Percentiles rank a stretch among this genome's conserved stretches.
Conservation (phyloP, 2,888 invertebrate species). For the Autographa gamma region DNA sequence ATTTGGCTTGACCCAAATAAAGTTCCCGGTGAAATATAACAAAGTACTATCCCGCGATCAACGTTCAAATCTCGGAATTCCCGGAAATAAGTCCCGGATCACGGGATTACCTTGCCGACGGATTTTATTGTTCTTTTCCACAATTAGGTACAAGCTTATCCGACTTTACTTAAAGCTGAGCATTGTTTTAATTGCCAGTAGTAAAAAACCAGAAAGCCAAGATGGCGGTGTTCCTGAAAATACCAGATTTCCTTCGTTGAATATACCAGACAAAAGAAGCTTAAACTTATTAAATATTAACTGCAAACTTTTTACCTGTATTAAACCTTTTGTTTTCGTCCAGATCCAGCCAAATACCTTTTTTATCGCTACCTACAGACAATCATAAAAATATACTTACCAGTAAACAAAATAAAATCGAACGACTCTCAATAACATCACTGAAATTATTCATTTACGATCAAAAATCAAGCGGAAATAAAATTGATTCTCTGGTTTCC, state of each 20-base stretch:
- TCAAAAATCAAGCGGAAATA: conserved; percentile 2
- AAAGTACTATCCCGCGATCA: conserved; percentile 44
- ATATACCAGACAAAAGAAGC: not conserved
- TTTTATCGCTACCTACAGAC: not conserved
- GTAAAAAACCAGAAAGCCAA: conserved; percentile 20
- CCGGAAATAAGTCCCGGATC: conserved; percentile 55
- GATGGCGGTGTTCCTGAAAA: conserved; percentile 15
- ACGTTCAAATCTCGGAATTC: conserved; percentile 51
- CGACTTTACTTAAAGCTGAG: conserved; percentile 39
- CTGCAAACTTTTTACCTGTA: not conserved
- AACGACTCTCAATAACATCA: conserved; percentile 3
- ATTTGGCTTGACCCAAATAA: conserved; percentile 57
- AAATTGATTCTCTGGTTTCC: conserved; percentile 4
- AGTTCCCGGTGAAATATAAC: conserved; percentile 51
- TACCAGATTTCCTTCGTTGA: not conserved
- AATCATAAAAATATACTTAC: not conserved
- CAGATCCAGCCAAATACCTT: not conserved
- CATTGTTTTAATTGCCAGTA: conserved; percentile 42
- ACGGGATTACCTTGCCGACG: conserved; percentile 48
- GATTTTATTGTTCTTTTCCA: conserved; percentile 58
- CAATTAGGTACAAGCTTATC: conserved; percentile 49
- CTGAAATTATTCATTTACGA: conserved; percentile 3
- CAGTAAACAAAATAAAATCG: not conserved
- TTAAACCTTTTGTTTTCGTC: not conserved
- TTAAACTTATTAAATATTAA: conserved; percentile 1